Evolutionary conservation across 92 coral and sea anemone genomes (phyloP).

Genomic region (Heteractis magnifica): DNA sequence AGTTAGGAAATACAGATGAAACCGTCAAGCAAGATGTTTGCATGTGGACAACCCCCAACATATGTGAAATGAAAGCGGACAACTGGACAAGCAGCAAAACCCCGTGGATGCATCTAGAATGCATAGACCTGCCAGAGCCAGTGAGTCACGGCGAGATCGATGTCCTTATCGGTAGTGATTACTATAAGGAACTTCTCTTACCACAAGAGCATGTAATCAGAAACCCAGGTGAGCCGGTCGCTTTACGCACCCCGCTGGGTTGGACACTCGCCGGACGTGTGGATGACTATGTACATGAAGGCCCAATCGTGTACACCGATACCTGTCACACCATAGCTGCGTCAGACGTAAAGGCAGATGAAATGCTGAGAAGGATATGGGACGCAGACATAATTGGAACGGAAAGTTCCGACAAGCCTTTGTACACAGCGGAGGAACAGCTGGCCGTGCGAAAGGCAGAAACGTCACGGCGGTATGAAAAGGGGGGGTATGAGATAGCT

Average conservation of each 20-base stretch:
- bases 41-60: constrained; percentile 34
- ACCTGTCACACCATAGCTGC: constrained; percentile 23
- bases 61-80: constrained; percentile 36
- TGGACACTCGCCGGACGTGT: constrained; percentile 52
- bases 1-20: constrained; percentile 3
- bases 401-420: not conserved
- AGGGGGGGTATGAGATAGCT: constrained; percentile 29
- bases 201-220: constrained; percentile 35
- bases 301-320: constrained; percentile 22
- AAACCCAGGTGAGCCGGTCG: constrained; percentile 39
- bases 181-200: constrained; percentile 28
- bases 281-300: constrained; percentile 21
- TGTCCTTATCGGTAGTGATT: constrained; percentile 43
- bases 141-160: constrained; percentile 25
- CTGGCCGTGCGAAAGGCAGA: constrained; percentile 32
- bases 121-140: constrained; percentile 31
- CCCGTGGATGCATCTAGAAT: constrained; percentile 37
- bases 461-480: constrained; percentile 14
- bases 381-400: constrained; percentile 30
- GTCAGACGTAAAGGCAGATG: constrained; percentile 29
- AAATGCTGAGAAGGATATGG: constrained; percentile 42
- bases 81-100: constrained; percentile 9
- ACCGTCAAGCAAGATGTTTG: constrained; percentile 12
- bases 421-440: constrained; percentile 30
- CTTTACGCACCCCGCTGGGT: constrained; percentile 46